Conservation (phyloP, 2,888 invertebrate species). For the Allophyes oxyacanthae region DNA sequence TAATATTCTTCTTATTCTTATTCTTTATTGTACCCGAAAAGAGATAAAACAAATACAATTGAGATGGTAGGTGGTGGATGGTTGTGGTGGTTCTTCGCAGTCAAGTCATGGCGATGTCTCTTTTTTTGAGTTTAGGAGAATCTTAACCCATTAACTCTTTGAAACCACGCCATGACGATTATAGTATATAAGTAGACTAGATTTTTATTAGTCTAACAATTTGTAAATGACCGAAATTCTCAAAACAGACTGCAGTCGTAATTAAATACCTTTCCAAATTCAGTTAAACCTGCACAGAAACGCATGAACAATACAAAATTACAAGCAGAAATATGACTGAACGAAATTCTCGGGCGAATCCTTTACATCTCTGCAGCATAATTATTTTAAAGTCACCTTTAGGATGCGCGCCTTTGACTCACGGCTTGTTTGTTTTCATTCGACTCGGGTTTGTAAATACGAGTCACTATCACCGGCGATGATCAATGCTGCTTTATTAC, state of each 20-base stretch:
- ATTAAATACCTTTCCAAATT: constrained; percentile 8
- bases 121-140: too few relatives aligned
- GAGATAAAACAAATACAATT: too few relatives aligned
- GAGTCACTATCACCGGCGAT: constrained; percentile 40
- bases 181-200: too few relatives aligned
- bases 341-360: constrained; percentile 27
- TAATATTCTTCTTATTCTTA: too few relatives aligned
- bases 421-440: constrained; percentile 52
- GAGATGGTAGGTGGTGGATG: too few relatives aligned
- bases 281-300: constrained; percentile 13
- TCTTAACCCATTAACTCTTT: too few relatives aligned
- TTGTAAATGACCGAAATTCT: too few relatives aligned
- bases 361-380: constrained; percentile 35
- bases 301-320: constrained; percentile 23
- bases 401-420: constrained; percentile 44
- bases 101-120: too few relatives aligned
- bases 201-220: too few relatives aligned
- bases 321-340: constrained; percentile 31
- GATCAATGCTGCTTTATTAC: constrained; percentile 51
- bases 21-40: too few relatives aligned
- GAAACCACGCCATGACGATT: too few relatives aligned
- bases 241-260: not conserved
- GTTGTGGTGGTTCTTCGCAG: too few relatives aligned
- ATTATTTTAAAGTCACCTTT: constrained; percentile 54
- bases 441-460: constrained; percentile 50